These are phyloP conservation scores for Hippoglossus stenolepis DNA, from an alignment of 2,113 vertebrate genomes.

Conservation along the genomic window DNA sequence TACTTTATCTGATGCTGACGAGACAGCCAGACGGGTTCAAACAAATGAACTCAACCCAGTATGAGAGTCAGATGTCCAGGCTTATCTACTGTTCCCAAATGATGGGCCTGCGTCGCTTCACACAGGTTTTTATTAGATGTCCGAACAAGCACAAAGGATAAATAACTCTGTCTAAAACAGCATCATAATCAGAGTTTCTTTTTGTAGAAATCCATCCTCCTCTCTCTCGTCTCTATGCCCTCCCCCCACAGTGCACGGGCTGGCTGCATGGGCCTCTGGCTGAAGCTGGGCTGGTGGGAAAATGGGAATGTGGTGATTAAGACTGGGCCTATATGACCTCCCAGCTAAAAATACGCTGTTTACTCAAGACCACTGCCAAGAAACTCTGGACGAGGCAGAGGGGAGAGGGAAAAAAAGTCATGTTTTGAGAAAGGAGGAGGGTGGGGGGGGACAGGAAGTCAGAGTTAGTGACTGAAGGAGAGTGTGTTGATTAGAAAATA, in stretches of 20 bases:
- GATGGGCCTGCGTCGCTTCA: constrained; percentile 1
- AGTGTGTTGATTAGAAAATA: constrained; percentile 50
- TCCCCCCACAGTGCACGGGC: constrained; percentile 40
- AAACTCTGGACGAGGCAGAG: constrained; percentile 84
- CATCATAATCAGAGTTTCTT: constrained; percentile 38
- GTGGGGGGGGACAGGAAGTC: constrained; percentile 55
- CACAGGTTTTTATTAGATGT: constrained; percentile 16
- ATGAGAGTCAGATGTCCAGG: constrained; percentile 8
- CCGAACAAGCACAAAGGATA: constrained; percentile 1
- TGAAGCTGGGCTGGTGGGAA: constrained; percentile 83
- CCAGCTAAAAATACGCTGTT: constrained; percentile 90
- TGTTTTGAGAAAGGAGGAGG: constrained; percentile 69
- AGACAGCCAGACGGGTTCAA: constrained; percentile 10
- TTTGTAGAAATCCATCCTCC: constrained; percentile 39
- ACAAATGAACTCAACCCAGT: constrained; percentile 18
- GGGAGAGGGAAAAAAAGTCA: constrained; percentile 66
- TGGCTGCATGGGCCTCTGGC: constrained; percentile 58
- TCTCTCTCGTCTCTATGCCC: constrained; percentile 20
- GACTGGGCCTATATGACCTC: constrained; percentile 87
- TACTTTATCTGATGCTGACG: constrained; percentile 16
- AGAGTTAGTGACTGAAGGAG: constrained; percentile 53
- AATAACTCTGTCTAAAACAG: constrained; percentile 18
- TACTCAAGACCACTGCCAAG: constrained; percentile 87
- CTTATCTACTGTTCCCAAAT: constrained; percentile 9
- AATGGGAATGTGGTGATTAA: constrained; percentile 81